Base-by-base conservation (phyloP, 2,113 vertebrate species). In the Emydocephalus ijimae region DNA sequence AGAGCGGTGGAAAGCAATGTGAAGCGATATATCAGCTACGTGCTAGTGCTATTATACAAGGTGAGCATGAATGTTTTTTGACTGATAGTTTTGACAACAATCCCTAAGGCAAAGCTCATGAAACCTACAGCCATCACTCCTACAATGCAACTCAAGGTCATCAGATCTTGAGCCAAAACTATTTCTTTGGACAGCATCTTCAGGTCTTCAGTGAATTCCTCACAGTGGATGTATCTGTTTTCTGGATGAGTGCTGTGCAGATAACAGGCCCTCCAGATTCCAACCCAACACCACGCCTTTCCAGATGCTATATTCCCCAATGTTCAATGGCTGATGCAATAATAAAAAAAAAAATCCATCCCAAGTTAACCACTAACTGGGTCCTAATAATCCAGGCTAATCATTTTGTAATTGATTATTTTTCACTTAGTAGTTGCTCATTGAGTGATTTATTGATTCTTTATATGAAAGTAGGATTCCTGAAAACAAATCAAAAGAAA, bases 181-280 rank as follows among this genome's bases (percentile, higher is more conserved):
- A 98, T 97, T 90, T 90, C 64, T 21, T 55, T 26, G 9, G 89
- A 11, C 1, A 90, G 48, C 23, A 0, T 14, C 18, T 1, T 50
- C 43, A 48, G 7, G 1, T 61, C 2, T 29, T 89, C 57, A 85
- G 56, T 43, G 64, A 98, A 95, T 87, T 85, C 55, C 88, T 45
- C 94, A 89, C 98, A 98, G 94, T 93, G 94, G 96, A 86, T 4
- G 0, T 9, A 50, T 21, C 1, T 48, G 10, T 59, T 55, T 94
- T 39, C 74, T 18, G 10, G 0, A 96, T 90, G 93, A 97, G 96
- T 0, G 48, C 87, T 18, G 39, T 55, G 54, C 21, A 87, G 95
- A 95, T 98, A 98, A 91, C 98, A 98, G 0, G 92, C 92, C 57
- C 93, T 96, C 97, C 98, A 98, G 93, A 98, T 98, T 21, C 97